phyloP scores from a whole-genome alignment of 2,888 invertebrate species.

The Drosophila yooni region DNA sequence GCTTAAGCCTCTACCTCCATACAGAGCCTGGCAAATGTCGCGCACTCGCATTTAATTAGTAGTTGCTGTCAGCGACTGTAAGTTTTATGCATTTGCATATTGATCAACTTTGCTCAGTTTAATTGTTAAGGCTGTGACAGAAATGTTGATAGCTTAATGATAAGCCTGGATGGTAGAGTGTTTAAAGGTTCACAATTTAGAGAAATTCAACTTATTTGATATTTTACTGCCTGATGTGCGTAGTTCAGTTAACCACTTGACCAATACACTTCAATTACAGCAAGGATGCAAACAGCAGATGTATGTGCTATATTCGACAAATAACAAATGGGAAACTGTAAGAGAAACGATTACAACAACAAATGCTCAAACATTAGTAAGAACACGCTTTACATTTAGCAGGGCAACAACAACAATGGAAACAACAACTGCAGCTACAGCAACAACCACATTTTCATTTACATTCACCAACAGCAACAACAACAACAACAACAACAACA shows the following conservation, averaged over 20 bases:
- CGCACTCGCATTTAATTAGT: constrained; percentile 18
- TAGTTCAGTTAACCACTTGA: constrained; percentile 19
- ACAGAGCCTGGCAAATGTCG: not conserved
- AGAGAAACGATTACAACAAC: constrained; percentile 43
- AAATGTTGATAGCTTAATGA: constrained; percentile 7
- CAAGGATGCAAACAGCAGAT: constrained; percentile 5
- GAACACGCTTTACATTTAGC: constrained; percentile 53
- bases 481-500: constrained; percentile 1
- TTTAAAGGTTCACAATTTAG: not conserved
- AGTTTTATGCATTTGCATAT: constrained; percentile 25
- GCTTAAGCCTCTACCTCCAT: not conserved
- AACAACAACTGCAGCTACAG: constrained; percentile 1
- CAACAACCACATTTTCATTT: constrained; percentile 11
- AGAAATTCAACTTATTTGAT: not conserved
- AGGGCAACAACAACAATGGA: constrained; percentile 29
- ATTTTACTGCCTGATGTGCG: not conserved
- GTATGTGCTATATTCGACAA: constrained; percentile 17
- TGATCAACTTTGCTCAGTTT: not conserved
- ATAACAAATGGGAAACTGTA: constrained; percentile 37
- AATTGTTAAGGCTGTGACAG: not conserved
- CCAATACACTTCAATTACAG: constrained; percentile 44
- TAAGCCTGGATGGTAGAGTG: not conserved
- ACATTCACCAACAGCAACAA: constrained; percentile 14
- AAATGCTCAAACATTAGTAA: constrained; percentile 64
- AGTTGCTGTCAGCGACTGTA: constrained; percentile 1